Base-by-base conservation (phyloP, 1,140 invertebrate species). In the Euschistus heros region DNA sequence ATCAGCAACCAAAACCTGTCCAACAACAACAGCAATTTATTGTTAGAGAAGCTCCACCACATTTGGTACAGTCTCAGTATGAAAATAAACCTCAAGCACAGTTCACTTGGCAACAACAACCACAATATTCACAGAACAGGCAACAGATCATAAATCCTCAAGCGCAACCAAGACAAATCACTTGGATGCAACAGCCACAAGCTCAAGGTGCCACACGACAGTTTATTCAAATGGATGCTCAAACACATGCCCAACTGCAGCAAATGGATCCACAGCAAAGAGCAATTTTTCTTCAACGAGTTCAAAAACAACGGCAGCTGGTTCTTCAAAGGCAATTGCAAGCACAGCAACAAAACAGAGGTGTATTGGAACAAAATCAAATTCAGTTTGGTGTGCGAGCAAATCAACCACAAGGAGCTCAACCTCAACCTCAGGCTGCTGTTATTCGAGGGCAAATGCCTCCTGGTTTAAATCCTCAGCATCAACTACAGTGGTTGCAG, bases 211-310 rank as follows among this genome's bases (percentile, higher is more conserved):
- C 66, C 50, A 63, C 64, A 42, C 44, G 82, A 61, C 86, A 89
- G 69, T 77, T 85, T 42, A 91, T 89, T 62, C 87, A 87, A 60
- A 74, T 89, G 63, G 88, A 89, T 72, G 85, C 86, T 7, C 86
- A 88, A 68, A 88, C 87, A 4, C 87, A 90, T 71, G 86, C 87
- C n/a, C 86, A 91, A 68, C 74, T 90, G 27, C 87, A 91, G 71
- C 86, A 89, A 64, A 83, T 91, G 81, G 86, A 88, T 71, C 86
- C 86, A 0, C 82, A 86, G 63, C 87, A 91, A 68, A 78, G 86
- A 30, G 84, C 85, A 3, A 80, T 88, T 71, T 90, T 89, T 70
- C 83, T 91, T 0, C 82, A 87, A 7, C 87, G 87, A 71, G 75
- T 90, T 44, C 86, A 88, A 69, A 86, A 86, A 70, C 80, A 86